phyloP scores from a whole-genome alignment of 2,888 invertebrate genomes.

The Frankliniella intonsa region DNA sequence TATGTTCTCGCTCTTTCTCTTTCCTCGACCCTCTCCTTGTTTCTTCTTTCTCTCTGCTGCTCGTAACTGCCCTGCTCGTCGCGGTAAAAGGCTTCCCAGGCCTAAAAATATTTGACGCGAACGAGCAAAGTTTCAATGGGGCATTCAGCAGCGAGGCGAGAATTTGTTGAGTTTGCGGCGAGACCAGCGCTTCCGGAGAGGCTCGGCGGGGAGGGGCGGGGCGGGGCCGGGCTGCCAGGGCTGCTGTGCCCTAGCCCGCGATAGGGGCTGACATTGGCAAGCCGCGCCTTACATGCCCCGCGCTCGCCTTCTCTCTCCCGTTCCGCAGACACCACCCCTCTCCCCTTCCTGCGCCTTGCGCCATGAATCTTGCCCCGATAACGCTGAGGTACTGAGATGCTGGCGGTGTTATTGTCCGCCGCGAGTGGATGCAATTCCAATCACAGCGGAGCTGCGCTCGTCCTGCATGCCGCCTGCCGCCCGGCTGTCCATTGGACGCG shows the following conservation, averaged over 20 bases:
- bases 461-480: too few species aligned
- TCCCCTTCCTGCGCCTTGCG: neutral
- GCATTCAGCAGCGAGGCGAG: conserved; percentile 2
- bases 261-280: too few species aligned
- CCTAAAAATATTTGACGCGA: conserved; percentile 17
- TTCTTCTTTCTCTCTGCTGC: neutral
- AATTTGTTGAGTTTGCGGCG: conserved; percentile 19
- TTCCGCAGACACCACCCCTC: neutral
- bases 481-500: too few species aligned
- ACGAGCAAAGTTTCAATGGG: conserved; percentile 22
- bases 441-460: neutral
- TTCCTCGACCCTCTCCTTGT: neutral
- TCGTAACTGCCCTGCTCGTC: neutral
- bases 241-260: too few species aligned
- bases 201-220: neutral
- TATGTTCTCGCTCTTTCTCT: neutral
- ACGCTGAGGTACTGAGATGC: neutral
- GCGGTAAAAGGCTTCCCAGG: neutral
- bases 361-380: neutral
- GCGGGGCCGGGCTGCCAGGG: neutral
- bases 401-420: neutral
- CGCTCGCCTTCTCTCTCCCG: neutral
- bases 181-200: neutral
- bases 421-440: neutral
- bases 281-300: neutral